Base-by-base conservation (phyloP, 2,888 invertebrate genomes). In the Acrobasis consociella region DNA sequence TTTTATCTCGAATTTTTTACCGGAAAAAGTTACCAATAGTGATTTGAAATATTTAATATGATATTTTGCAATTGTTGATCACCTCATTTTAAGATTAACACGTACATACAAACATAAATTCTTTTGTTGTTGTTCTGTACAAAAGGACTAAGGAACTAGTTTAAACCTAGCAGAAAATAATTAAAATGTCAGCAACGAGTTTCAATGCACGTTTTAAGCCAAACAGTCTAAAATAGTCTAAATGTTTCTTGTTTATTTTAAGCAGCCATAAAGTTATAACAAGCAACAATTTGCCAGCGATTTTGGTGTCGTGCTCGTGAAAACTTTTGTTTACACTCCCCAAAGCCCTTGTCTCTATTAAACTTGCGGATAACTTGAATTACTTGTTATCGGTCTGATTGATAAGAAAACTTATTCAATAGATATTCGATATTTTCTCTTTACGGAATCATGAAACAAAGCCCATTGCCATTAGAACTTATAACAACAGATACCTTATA, bases 341-440 rank as follows among this genome's bases (percentile, higher is more conserved):
- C 63, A 67, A 74, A 72, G 78, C 64, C 66, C 66, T 70, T 71
- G 63, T 65, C 67, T 66, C 71, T 78, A 82, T 81, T 79, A 76
- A 82, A 82, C 73, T 83, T 76, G 69, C 62, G 53, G 53, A 64
- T 60, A 76, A 78, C 73, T 75, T 75, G 71, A 73, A 77, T 74
- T 71, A 71, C 73, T 74, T 70, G 56, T 66, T 63, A 63, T 64
- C 63, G 51, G 58, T 60, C 59, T 60, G 68, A 69, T 73, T 76
- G 74, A 78, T 77, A 72, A 73, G 72, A 72, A 75, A 75, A 77
- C 49, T 50, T 37, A n/a, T 38, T 50, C 15, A 5, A 59, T 59
- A 17, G 46, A 22, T 22, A 22, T 46, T 22, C 13, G n/a, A 53
- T 3, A 53, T 13, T 51, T 11, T 1, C 51, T 46, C n/a, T 46